phyloP scores from a whole-genome alignment of 2,113 vertebrate genomes.

The Syngnathoides biaculeatus region DNA sequence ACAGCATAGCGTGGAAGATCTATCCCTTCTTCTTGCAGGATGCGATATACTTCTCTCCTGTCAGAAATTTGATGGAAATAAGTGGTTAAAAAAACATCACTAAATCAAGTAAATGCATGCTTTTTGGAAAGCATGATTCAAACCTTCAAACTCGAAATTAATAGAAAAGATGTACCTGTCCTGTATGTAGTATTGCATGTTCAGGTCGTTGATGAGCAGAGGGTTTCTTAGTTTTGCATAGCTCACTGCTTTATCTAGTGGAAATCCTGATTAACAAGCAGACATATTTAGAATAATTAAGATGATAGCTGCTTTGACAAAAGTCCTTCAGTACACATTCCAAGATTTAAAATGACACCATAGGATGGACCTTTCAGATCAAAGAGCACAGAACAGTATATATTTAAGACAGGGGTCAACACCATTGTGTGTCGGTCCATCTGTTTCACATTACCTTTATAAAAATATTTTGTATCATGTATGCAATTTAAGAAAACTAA shows the following conservation, averaged over 20 bases:
- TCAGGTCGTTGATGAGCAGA: constrained; percentile 93
- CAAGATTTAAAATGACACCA: neutral
- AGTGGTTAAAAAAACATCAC: neutral
- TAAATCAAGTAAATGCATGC: too few relatives aligned
- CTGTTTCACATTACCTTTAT: too few relatives aligned
- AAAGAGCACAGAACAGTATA: neutral
- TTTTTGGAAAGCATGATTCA: neutral
- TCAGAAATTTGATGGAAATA: neutral
- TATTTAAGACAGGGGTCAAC: too few relatives aligned
- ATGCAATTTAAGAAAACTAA: too few relatives aligned
- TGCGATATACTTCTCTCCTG: constrained; percentile 97
- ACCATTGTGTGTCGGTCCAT: too few relatives aligned
- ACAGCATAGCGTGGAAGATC: constrained; percentile 95
- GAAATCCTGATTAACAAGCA: constrained; percentile 79
- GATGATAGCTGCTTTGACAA: neutral
- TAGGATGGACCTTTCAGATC: neutral
- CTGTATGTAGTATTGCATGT: constrained; percentile 98
- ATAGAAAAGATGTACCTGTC: constrained; percentile 79
- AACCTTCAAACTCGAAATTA: neutral
- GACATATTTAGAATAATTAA: neutral
- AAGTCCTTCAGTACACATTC: neutral
- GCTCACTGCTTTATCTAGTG: constrained; percentile 94
- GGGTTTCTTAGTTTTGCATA: constrained; percentile 94
- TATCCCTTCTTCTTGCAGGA: constrained; percentile 95
- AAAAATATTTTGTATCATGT: too few relatives aligned